These are phyloP conservation scores for Myioborus melanocephalus DNA, from an alignment of 2,797 vertebrate species.

Conservation along the genomic window DNA sequence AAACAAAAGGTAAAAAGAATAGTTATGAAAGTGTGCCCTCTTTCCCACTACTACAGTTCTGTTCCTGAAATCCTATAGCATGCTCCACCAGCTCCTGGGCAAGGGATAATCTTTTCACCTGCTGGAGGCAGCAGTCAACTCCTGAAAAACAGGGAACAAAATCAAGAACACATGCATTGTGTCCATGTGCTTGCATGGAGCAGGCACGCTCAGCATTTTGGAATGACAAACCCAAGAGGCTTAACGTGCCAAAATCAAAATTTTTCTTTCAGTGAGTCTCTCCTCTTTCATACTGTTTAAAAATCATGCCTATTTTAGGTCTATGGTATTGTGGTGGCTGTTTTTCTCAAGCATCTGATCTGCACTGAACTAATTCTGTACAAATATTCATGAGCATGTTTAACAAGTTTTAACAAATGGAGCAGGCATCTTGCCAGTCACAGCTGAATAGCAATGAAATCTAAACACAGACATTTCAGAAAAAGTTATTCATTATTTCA, in stretches of 20 bases:
- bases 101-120: constrained; percentile 36
- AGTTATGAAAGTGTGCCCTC: background rate
- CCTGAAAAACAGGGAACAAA: background rate
- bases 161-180: background rate
- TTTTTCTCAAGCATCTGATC: background rate
- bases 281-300: background rate
- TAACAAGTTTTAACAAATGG: constrained; percentile 8
- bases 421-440: background rate
- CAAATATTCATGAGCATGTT: background rate
- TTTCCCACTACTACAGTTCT: background rate
- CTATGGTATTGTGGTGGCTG: background rate
- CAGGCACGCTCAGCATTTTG: background rate
- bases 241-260: constrained; percentile 19
- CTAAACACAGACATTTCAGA: background rate
- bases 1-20: background rate
- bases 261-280: background rate
- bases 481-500: background rate
- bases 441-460: background rate
- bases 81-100: background rate
- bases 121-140: constrained; percentile 43
- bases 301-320: constrained; percentile 2
- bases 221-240: background rate
- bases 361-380: background rate
- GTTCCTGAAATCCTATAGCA: constrained; percentile 6
- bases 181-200: background rate